These are phyloP conservation scores for Chanos chanos DNA, from an alignment of 2,797 vertebrate species.

Conservation along the genomic window DNA sequence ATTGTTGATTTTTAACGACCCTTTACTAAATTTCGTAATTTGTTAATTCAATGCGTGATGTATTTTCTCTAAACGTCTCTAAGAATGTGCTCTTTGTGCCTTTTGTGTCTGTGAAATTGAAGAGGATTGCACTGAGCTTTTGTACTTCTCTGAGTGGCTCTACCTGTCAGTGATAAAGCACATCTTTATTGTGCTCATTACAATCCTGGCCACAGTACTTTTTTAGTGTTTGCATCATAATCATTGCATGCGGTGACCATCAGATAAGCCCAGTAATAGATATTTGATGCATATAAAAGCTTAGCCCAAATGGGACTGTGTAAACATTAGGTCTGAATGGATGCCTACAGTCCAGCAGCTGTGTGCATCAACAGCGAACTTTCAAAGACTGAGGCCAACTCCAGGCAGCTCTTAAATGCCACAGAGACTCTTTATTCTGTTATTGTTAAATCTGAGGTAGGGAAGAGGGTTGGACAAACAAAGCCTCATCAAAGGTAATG, in stretches of 20 bases:
- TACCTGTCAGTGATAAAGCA: too few species aligned
- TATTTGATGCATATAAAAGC: conserved; percentile 27
- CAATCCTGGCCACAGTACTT: too few species aligned
- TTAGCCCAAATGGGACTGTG: conserved; percentile 30
- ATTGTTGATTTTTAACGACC: too few species aligned
- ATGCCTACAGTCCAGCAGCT: conserved; percentile 34
- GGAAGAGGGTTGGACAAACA: conserved; percentile 12
- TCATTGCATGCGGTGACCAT: conserved; percentile 23
- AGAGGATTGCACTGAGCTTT: too few species aligned
- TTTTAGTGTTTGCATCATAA: neutral
- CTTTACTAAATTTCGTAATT: too few species aligned
- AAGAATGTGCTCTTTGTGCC: too few species aligned
- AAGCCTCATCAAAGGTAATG: conserved; percentile 25
- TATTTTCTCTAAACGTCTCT: too few species aligned
- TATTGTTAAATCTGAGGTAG: conserved; percentile 18
- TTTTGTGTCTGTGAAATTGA: too few species aligned
- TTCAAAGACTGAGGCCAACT: neutral
- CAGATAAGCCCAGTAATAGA: conserved; percentile 34
- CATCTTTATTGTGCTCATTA: too few species aligned
- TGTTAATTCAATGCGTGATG: too few species aligned
- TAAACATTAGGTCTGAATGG: conserved; percentile 12
- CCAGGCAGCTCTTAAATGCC: neutral
- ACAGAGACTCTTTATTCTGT: conserved; percentile 17
- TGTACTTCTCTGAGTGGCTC: too few species aligned
- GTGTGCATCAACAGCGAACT: conserved; percentile 4